phyloP scores from a whole-genome alignment of 2,113 vertebrate genomes.

The Sander lucioperca region DNA sequence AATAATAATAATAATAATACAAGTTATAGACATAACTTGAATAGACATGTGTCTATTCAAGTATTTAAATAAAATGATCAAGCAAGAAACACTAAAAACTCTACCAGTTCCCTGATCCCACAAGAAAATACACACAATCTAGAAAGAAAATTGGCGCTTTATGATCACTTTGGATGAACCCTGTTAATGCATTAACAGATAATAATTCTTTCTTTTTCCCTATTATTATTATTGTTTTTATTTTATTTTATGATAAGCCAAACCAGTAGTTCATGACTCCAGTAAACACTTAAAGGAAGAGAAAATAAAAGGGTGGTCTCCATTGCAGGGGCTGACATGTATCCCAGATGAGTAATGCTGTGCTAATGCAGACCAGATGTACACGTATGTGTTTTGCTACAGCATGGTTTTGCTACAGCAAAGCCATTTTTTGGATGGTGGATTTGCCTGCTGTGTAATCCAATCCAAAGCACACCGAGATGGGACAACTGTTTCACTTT shows the following conservation, averaged over 20 bases:
- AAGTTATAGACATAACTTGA: no score
- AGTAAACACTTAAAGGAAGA: constrained; percentile 63
- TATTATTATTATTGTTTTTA: constrained; percentile 16
- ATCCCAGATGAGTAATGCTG: constrained; percentile 54
- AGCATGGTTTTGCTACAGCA: constrained; percentile 36
- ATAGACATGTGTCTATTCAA: constrained; percentile 8
- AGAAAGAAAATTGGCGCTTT: constrained; percentile 9
- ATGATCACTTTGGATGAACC: constrained; percentile 18
- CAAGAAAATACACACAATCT: constrained; percentile 1
- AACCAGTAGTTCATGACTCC: constrained; percentile 68
- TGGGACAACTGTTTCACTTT: constrained; percentile 60
- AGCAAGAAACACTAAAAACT: constrained; percentile 16
- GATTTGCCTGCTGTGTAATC: constrained; percentile 45
- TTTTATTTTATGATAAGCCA: constrained; percentile 63
- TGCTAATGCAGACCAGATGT: constrained; percentile 72
- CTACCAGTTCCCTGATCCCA: background rate
- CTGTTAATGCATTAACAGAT: constrained; percentile 1
- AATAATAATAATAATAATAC: no score
- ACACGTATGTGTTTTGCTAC: constrained; percentile 27
- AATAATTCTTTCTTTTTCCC: background rate
- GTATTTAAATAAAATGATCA: constrained; percentile 23
- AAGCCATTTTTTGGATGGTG: constrained; percentile 42
- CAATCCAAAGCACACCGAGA: constrained; percentile 55
- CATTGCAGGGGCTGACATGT: constrained; percentile 21
- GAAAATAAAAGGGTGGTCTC: constrained; percentile 66